These are phyloP conservation scores for Drosophila ercepeae DNA, from an alignment of 1,140 invertebrate species.

Conservation along the genomic window DNA sequence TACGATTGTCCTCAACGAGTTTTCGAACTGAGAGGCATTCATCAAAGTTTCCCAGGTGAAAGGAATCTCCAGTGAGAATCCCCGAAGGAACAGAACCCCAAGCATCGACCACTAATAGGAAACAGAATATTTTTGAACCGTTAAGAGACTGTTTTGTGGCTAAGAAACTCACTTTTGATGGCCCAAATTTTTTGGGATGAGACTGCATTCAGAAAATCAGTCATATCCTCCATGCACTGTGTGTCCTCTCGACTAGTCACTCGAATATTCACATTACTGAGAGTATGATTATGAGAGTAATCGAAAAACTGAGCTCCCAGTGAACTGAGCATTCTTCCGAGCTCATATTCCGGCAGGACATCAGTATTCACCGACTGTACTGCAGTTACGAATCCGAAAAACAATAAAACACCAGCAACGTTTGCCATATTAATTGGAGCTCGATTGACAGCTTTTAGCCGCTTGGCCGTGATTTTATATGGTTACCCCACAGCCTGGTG, in stretches of 20 bases:
- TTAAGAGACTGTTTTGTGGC: too few species aligned
- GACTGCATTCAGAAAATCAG: not conserved
- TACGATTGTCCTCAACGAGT: not conserved
- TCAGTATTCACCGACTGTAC: not conserved
- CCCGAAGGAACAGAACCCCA: conserved; percentile 40
- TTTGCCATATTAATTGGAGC: not conserved
- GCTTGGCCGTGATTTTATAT: not conserved
- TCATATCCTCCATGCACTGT: not conserved
- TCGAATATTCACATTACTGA: not conserved
- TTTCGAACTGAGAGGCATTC: conserved; percentile 44
- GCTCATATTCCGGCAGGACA: not conserved
- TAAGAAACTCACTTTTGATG: conserved; percentile 14
- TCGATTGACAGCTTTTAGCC: not conserved
- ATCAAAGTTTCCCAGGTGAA: conserved; percentile 57
- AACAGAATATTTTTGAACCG: not conserved
- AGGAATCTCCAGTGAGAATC: not conserved
- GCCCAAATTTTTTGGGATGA: not conserved
- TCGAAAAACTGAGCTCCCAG: not conserved
- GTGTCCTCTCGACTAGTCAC: not conserved
- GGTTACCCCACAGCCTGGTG: not conserved
- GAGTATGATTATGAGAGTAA: not conserved
- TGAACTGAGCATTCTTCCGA: not conserved
- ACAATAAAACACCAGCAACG: not conserved
- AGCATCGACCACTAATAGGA: conserved; percentile 42
- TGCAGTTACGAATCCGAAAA: not conserved